Percentiles rank a stretch among this genome's conserved stretches.
Conservation (phyloP, 2,113 vertebrate genomes). For the Elachura formosa region DNA sequence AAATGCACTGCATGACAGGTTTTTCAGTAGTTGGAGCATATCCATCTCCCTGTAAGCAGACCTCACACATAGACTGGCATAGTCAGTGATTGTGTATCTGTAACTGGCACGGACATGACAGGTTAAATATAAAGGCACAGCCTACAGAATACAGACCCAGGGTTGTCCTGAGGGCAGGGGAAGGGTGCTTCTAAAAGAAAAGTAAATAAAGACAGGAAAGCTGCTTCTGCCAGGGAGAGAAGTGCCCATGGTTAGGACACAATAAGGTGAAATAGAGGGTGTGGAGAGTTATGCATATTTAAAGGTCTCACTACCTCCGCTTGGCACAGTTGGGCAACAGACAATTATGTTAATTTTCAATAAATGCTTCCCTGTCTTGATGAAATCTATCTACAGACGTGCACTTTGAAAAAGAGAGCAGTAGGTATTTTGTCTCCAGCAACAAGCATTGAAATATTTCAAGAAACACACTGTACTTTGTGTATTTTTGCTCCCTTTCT, state of each 20-base stretch:
- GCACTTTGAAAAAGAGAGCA: not conserved
- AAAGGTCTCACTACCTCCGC: not conserved
- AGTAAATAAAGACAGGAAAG: not conserved
- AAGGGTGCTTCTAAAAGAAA: not conserved
- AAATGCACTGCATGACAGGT: not conserved
- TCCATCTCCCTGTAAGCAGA: not conserved
- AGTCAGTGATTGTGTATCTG: not conserved
- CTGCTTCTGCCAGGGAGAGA: not conserved
- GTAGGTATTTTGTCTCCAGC: not conserved
- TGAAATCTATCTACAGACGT: not conserved
- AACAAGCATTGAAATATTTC: not conserved
- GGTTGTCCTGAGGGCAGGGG: not conserved
- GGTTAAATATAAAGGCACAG: not conserved
- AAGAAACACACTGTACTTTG: not conserved
- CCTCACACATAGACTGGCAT: not conserved
- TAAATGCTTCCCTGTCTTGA: slow-evolving; percentile 4
- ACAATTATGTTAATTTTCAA: slow-evolving; percentile 4
- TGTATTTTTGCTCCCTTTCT: not conserved
- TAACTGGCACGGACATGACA: not conserved
- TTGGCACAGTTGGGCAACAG: not conserved
- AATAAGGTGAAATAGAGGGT: not conserved
- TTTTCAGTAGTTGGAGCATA: not conserved
- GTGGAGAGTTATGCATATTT: not conserved
- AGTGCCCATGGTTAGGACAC: not conserved
- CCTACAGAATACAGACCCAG: accelerated